Evolutionary conservation across 2,888 invertebrate species (phyloP).

Genomic region (Pyrocoelia pectoralis): DNA sequence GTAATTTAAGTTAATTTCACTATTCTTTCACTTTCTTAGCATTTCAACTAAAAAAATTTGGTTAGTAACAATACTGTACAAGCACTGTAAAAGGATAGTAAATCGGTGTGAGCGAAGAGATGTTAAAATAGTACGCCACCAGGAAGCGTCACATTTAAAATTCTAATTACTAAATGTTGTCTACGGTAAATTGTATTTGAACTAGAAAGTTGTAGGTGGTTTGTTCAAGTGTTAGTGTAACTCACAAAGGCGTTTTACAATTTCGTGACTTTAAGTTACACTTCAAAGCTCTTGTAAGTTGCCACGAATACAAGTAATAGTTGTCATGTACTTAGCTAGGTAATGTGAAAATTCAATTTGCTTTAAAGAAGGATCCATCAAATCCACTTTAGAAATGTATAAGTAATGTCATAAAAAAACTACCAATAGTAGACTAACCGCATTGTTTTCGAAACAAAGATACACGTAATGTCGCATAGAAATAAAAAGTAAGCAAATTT

Average conservation of each 20-base stretch:
- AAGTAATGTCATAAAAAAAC: no score
- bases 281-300: conserved; percentile 21
- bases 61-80: no score
- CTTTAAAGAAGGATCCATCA: not conserved
- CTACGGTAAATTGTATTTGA: conserved; percentile 15
- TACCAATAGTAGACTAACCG: no score
- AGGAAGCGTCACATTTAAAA: conserved; percentile 22
- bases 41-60: no score
- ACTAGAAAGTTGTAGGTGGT: conserved; percentile 21
- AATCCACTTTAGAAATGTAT: no score
- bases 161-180: conserved; percentile 16
- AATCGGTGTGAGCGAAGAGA: no score
- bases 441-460: no score
- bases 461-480: no score
- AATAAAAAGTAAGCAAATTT: no score
- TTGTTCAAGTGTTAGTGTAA: not conserved
- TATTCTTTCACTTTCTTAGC: no score
- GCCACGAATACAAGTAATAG: conserved; percentile 18
- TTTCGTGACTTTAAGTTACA: conserved; percentile 28
- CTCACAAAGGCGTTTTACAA: conserved; percentile 15
- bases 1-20: no score
- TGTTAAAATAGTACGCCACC: conserved; percentile 4
- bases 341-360: conserved; percentile 14
- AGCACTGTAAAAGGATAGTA: no score
- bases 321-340: conserved; percentile 16